Percentiles rank a stretch among this genome's conserved stretches.
Conservation (phyloP, 2,888 invertebrate genomes). For the Empis stercorea region DNA sequence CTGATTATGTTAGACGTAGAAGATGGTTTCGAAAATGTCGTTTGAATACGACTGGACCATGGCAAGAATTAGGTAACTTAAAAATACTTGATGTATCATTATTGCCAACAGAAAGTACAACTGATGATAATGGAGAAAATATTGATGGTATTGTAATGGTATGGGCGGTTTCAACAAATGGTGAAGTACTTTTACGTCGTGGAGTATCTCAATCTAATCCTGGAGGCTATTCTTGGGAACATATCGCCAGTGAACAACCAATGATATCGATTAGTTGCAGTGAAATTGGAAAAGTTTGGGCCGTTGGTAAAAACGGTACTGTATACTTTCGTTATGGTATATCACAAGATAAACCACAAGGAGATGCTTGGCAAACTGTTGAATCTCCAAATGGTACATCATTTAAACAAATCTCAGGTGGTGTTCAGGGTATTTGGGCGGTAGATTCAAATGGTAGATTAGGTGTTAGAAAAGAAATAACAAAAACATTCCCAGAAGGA, state of each 20-base stretch:
- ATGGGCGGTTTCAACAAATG: slow-evolving; percentile 78
- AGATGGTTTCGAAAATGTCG: slow-evolving; percentile 76
- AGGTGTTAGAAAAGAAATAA: slow-evolving; percentile 66
- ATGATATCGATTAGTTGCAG: slow-evolving; percentile 59
- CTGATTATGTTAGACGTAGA: slow-evolving; percentile 75
- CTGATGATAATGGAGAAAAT: slow-evolving; percentile 25
- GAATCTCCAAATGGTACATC: slow-evolving; percentile 55
- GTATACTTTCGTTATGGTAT: slow-evolving; percentile 70
- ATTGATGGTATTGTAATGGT: slow-evolving; percentile 43
- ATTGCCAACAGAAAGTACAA: slow-evolving; percentile 45
- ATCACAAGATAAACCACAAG: slow-evolving; percentile 49
- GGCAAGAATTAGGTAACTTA: slow-evolving; percentile 77
- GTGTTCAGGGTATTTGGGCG: slow-evolving; percentile 64
- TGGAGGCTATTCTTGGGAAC: slow-evolving; percentile 45
- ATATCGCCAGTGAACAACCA: slow-evolving; percentile 58
- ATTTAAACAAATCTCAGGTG: slow-evolving; percentile 63
- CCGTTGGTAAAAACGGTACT: slow-evolving; percentile 70
- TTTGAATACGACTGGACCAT: slow-evolving; percentile 72
- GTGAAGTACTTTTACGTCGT: slow-evolving; percentile 70
- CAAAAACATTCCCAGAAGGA: slow-evolving; percentile 64
- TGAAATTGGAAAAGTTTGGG: slow-evolving; percentile 62
- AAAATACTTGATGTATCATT: slow-evolving; percentile 69
- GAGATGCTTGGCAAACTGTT: slow-evolving; percentile 65
- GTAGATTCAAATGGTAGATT: slow-evolving; percentile 59
- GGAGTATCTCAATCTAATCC: slow-evolving; percentile 64